Evolutionary conservation across 2,797 vertebrate species (phyloP), one percentile per base, ranked within the genome.

Genomic region (Gobio occitaniae): DNA sequence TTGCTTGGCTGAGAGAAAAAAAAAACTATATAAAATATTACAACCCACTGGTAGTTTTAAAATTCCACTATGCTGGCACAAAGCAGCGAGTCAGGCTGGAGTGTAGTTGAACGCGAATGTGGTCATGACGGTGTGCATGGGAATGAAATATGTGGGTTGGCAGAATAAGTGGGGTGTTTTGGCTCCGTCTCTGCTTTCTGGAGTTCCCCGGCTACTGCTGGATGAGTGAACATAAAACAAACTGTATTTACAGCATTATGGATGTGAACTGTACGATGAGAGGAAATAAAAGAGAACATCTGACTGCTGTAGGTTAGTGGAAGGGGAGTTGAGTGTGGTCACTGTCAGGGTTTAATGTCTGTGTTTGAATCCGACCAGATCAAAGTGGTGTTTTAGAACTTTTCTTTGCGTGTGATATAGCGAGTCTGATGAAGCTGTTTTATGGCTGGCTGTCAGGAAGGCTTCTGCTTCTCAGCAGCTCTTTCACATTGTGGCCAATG

Each of bases 341-440:
- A 85, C 59, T 83, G 87, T 84, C 80, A 86, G 82, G 65, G 76
- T 83, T 83, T 54, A 74, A 63, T 80, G 59, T 86, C 75, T 86
- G 78, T 71, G 83, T 78, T 88, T 56, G 85, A 87, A 90, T 89
- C 85, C 47, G 47, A 86, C 66, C 38, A 88, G 82, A 89, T 88
- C 44, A 90, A 90, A 90, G 89, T 78, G 36, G 52, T 25, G 41
- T 69, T 83, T 88, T 71, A 84, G 86, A 78, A 56, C 50, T 54
- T 86, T 74, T 79, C 72, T 63, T 52, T 63, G 32, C 17, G n/a
- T 70, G 69, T 81, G 82, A 54, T 77, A 68, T 52, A 78, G 48
- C 47, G 48, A 76, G 77, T 83, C 59, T 87, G 83, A 86, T 87
- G 75, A 84, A 84, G 66, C 71, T 52, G 76, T 88, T 89, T 89